phyloP scores from a whole-genome alignment of 2,113 vertebrate genomes.

The Phodopus roborovskii region DNA sequence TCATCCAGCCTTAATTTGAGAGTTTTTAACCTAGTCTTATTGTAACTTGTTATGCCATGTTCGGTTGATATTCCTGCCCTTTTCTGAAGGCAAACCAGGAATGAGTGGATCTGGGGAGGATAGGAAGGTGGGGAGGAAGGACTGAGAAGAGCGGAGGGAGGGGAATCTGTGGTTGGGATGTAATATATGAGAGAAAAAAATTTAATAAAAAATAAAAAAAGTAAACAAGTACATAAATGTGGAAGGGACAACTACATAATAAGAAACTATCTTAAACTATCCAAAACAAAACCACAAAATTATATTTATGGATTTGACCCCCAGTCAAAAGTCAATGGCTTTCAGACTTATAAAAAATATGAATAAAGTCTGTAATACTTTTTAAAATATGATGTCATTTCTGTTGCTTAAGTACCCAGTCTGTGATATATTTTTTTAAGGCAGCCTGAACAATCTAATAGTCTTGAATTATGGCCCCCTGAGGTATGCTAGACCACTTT shows the following conservation, averaged over 20 bases:
- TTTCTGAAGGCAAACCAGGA: no score
- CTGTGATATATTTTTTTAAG: neutral
- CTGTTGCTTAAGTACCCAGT: neutral
- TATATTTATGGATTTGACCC: neutral
- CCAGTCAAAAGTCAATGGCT: neutral
- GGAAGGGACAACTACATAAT: neutral
- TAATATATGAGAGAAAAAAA: neutral
- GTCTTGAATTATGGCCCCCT: neutral
- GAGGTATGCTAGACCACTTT: neutral
- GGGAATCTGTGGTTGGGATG: neutral
- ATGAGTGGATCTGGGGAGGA: no score
- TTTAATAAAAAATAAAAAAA: neutral
- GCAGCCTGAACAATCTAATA: neutral
- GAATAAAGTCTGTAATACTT: neutral
- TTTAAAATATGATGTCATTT: neutral
- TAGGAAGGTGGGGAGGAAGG: neutral
- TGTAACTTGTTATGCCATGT: no score
- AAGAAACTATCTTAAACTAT: neutral
- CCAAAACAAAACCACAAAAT: neutral
- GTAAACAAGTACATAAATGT: neutral
- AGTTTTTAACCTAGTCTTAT: no score
- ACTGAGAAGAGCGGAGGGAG: neutral
- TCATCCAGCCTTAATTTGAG: no score
- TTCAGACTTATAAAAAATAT: neutral
- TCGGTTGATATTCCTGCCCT: no score